Percentiles rank a stretch among this genome's conserved stretches.
Conservation (phyloP, 1,140 invertebrate species). For the Trichoplusia ni region DNA sequence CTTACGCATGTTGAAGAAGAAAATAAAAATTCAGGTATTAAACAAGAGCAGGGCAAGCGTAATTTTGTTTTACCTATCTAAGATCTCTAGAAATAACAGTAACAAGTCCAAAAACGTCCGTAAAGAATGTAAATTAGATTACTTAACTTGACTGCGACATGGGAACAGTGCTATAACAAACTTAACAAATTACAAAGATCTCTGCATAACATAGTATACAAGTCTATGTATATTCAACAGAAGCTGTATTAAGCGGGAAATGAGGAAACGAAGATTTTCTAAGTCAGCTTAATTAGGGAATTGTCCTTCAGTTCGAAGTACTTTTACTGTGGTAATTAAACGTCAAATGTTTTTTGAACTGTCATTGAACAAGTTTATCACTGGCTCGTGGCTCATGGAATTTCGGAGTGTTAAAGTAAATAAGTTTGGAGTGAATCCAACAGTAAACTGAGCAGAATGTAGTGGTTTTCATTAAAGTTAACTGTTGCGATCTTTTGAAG, state of each 20-base stretch:
- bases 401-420: no score
- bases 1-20: not conserved
- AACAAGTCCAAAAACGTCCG: not conserved
- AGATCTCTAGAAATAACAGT: not conserved
- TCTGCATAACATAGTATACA: not conserved
- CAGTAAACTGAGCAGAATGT: conserved; percentile 2
- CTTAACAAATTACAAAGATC: conserved; percentile 11
- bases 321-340: not conserved
- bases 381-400: no score
- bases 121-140: conserved; percentile 7
- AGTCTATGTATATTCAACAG: not conserved
- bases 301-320: not conserved
- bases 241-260: conserved; percentile 1
- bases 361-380: no score
- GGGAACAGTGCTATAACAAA: not conserved
- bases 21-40: no score
- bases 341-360: conserved; percentile 3
- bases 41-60: no score
- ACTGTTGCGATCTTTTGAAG: conserved; percentile 16
- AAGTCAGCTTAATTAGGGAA: conserved; percentile 21
- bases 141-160: not conserved
- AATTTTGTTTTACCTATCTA: no score
- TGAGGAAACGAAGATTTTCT: conserved; percentile 1
- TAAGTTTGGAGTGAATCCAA: conserved; percentile 17
- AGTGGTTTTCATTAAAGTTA: conserved; percentile 20